A percentile compares a stretch with the other conserved stretches of the same genome.
These are phyloP conservation scores for Gnatocerus cornutus DNA, from an alignment of 2,888 invertebrate species.

Conservation along the genomic window DNA sequence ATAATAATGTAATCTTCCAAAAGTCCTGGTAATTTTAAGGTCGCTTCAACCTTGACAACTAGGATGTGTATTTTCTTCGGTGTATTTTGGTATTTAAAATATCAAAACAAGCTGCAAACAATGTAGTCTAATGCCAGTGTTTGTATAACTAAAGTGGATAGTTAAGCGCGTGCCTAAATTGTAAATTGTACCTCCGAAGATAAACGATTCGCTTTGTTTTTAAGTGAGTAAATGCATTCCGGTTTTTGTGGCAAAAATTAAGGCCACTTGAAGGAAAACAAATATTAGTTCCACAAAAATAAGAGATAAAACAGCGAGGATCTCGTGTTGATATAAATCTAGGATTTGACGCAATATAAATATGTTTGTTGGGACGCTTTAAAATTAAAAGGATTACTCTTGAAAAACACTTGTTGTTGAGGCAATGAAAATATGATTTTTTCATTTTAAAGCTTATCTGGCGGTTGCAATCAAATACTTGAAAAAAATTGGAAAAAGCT, in stretches of 20 bases:
- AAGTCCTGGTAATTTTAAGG: conserved; percentile 4
- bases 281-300: conserved; percentile 1
- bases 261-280: not conserved
- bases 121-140: too few species aligned
- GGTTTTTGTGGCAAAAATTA: conserved; percentile 1
- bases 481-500: not conserved
- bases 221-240: too few species aligned
- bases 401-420: conserved; percentile 11
- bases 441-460: conserved; percentile 8
- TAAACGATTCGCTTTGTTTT: too few species aligned
- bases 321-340: conserved; percentile 5
- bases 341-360: not conserved
- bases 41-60: too few species aligned
- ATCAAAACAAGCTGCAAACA: too few species aligned
- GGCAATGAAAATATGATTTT: conserved; percentile 5
- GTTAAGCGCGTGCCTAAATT: too few species aligned
- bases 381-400: conserved; percentile 17
- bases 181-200: too few species aligned
- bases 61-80: too few species aligned
- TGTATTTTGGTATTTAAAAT: too few species aligned
- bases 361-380: not conserved
- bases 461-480: conserved; percentile 2
- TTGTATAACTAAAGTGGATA: too few species aligned
- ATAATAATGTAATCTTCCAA: conserved; percentile 4
- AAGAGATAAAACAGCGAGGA: not conserved